Base-by-base conservation (phyloP, 2,113 vertebrate genomes). In the Erinaceus europaeus region DNA sequence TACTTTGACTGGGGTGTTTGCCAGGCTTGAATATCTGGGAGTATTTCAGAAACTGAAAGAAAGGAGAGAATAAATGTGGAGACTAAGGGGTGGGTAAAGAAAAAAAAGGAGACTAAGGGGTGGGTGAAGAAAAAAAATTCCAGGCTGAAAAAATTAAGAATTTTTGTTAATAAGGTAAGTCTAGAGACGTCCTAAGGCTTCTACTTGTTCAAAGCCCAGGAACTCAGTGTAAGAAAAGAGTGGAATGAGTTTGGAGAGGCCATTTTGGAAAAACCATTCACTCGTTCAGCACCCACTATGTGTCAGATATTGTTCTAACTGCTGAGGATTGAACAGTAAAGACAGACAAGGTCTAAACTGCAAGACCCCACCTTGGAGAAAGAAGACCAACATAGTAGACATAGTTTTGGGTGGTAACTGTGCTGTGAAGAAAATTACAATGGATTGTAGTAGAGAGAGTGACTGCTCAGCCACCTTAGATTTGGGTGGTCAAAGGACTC, bases 361-460 rank as follows among this genome's bases (percentile, higher is more conserved):
- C 80, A 23, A 86, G 42, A 12, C n/a, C 46, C 73, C 5, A n/a
- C 52, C 18, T 29, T 86, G 18, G 29, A 87, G 21, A 27, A n/a
- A 74, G 34, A 91, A 74, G 53, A 73, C 32, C 67, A 64, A 59
- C 18, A 84, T n/a, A 88, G 38, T n/a, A 84, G 67, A 71, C 9
- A 36, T 62, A 46, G 76, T 80, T 79, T 50, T 86, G 53, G 61
- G 50, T 32, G 52, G 44, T 84, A 42, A 89, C 6, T 25, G 14
- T 65, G 27, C 40, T 87, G 2, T 69, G 32, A 71, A 76, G 53
- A 59, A 83, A 86, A 94, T 48, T n/a, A 81, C 23, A 69, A 13
- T 6, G 9, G 38, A 1, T 21, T n/a, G 20, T 53, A 69, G 23
- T 21, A 29, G 25, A 81, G 57, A 73, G 42, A 23, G 7, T 40